phyloP scores from a whole-genome alignment of 2,888 invertebrate genomes.

The Mylabris sibirica region DNA sequence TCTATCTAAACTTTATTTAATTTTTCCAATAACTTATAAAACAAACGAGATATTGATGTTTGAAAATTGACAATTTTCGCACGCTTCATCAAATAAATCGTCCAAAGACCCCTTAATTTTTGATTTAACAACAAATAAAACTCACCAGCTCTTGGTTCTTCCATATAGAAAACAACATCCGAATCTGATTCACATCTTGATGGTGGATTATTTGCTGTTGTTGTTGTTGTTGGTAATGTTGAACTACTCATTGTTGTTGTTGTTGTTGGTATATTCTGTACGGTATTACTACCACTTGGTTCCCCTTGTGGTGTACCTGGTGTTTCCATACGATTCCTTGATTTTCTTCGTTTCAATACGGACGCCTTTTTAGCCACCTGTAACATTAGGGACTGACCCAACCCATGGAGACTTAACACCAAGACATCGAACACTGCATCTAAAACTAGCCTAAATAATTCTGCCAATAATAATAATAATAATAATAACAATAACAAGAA shows the following conservation, averaged over 20 bases:
- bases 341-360: conserved; percentile 74
- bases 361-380: conserved; percentile 79
- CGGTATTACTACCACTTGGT: conserved; percentile 13
- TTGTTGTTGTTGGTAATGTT: conserved; percentile 43
- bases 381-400: conserved; percentile 73
- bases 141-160: conserved; percentile 69
- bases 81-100: no score
- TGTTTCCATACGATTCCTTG: conserved; percentile 71
- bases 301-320: conserved; percentile 50
- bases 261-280: not conserved
- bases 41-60: no score
- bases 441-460: conserved; percentile 52
- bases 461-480: conserved; percentile 14
- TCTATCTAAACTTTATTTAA: no score
- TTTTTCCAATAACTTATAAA: no score
- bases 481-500: not conserved
- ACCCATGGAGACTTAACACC: conserved; percentile 61
- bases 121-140: no score
- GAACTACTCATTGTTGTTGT: conserved; percentile 4
- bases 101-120: no score
- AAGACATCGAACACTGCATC: conserved; percentile 61
- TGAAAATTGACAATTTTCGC: no score
- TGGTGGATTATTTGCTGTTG: conserved; percentile 38
- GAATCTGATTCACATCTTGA: conserved; percentile 66
- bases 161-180: conserved; percentile 72